Base-by-base conservation (phyloP, 2,797 vertebrate species). In the Amniataba percoides region DNA sequence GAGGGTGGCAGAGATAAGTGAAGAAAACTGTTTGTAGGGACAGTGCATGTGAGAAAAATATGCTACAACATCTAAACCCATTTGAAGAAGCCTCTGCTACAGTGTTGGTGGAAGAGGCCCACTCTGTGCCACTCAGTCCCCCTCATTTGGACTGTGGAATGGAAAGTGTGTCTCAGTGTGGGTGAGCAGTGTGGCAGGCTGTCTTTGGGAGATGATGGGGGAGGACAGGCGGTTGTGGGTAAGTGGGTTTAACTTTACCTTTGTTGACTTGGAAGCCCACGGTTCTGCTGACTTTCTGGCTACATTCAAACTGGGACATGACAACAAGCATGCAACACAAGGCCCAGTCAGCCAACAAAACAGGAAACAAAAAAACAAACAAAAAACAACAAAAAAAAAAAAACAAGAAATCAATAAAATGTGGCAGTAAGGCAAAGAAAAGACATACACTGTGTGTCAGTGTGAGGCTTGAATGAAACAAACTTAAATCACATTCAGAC, bases 281-380 rank as follows among this genome's bases (percentile, higher is more conserved):
- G 91, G 93, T 71, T 90, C 89, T 93, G 94, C 74, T 92, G 88
- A 93, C 85, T 95, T 94, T 89, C 91, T 95, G 93, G 93, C 87
- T 95, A 95, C 87, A 91, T 89, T 96, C 94, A 95, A 92, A 96
- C 95, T 95, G 93, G 87, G 91, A 93, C 90, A 89, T 88, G 89
- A 90, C 83, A 92, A 94, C 85, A 94, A 88, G 92, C 93, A 95
- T 94, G 94, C 91, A 90, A 91, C 85, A 92, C 69, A 74, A 89
- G 79, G 79, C 80, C 82, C 82, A 84, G 81, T 89, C 88, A 89
- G 84, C 81, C 91, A 84, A 92, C 74, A 86, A 76, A 89, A 85
- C 77, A 78, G 61, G 51, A 81, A 83, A 88, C 55, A 85, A 57
- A 78, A 46, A 82, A 60, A 78, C 45, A 74, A 39, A 78, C 67